Conservation (phyloP, 2,113 vertebrate genomes). For the Struthio camelus region DNA sequence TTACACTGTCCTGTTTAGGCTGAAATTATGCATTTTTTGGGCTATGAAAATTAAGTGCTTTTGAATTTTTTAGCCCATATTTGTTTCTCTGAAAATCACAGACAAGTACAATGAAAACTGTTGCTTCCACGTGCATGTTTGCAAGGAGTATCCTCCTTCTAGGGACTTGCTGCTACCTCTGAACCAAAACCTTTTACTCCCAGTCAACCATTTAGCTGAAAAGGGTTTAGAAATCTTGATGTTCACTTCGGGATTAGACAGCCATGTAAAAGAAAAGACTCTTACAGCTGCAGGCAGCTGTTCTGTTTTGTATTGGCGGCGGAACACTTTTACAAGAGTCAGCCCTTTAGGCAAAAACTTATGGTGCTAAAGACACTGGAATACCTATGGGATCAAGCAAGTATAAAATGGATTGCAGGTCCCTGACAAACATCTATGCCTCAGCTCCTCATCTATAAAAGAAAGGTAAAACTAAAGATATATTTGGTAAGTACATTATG, state of each 20-base stretch:
- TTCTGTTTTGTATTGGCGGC: neutral
- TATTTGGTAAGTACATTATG: neutral
- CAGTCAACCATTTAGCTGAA: neutral
- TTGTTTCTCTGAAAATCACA: neutral
- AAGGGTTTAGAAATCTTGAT: neutral
- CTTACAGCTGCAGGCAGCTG: neutral
- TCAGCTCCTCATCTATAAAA: neutral
- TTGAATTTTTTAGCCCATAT: neutral
- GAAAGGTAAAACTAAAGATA: neutral
- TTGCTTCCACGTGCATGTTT: neutral
- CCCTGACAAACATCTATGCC: neutral
- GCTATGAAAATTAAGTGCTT: neutral
- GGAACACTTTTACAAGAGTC: neutral
- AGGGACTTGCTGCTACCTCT: neutral
- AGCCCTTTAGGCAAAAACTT: neutral
- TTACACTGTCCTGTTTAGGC: neutral
- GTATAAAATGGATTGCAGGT: neutral
- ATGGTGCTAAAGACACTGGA: neutral
- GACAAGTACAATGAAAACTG: neutral
- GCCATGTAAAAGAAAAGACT: neutral
- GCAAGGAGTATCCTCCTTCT: neutral
- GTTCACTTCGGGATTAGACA: neutral
- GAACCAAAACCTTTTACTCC: neutral
- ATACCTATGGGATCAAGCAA: neutral
- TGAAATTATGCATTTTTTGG: neutral